Evolutionary conservation across 2,888 invertebrate genomes (phyloP), one percentile per base, ranked within the genome.

Genomic region (Cactoblastis cactorum): DNA sequence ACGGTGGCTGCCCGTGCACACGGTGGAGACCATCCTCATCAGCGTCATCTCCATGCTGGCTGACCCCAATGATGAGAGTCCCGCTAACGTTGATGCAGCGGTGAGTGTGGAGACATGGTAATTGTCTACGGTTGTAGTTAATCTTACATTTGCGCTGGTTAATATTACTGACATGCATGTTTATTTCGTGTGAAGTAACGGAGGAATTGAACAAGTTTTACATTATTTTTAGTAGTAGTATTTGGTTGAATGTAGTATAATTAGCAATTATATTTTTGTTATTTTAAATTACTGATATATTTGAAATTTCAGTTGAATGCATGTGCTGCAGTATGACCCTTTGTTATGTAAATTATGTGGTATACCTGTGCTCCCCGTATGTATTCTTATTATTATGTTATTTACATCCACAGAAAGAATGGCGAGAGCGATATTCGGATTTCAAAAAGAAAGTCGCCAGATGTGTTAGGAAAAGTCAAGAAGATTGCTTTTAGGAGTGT

Each of bases 41-140:
- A 98, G 98, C 83, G 99, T 99, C 80, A 99, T 99, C 90, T 98
- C 98, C 78, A 98, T 99, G 98, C 92, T 99, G 80, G 98, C 98
- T 62, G 98, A 99, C 91, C 99, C 99, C 58, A 99, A 99, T 83
- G 98, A 98, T 83, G 98, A 99, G 91, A 98, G 98, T 83, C 98
- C 98, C 63, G 99, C 99, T 74, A 99, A 99, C 91, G 98, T 99
- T 71, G 99, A 99, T 92, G 98, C 99, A 81, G 98, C 98, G 77
- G 97, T 97, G 90, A 93, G 95, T 92, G 39, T 41, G 33, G 46
- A 53, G 22, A 51, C 19, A 15, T 49, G 34, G 39, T 49, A 37
- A 37, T 12, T 3, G 33, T 12, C 33, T 33, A 12, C 12, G 12
- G 12, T 33, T 12, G n/a, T n/a, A 33, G 12, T 33, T 6, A 12